A percentile compares a stretch with the other conserved stretches of the same genome.
These are phyloP conservation scores for Hyles vespertilio DNA, from an alignment of 1,140 invertebrate genomes.

Conservation along the genomic window DNA sequence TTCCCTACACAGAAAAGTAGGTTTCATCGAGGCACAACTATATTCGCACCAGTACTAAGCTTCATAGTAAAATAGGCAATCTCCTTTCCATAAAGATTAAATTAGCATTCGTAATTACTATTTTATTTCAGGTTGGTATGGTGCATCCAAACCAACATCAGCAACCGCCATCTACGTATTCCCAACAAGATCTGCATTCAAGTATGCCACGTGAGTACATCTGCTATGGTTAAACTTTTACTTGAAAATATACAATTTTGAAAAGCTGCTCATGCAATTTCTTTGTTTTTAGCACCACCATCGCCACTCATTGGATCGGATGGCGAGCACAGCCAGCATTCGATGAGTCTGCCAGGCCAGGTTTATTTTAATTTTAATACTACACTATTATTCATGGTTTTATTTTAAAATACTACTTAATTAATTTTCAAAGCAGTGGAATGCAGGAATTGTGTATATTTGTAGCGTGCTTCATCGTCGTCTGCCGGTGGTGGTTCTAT, in stretches of 20 bases:
- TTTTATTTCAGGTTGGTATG: constrained; percentile 78
- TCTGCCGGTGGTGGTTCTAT: constrained; percentile 42
- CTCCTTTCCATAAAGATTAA: too few species aligned
- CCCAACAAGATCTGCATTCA: constrained; percentile 81
- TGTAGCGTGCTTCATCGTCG: constrained; percentile 58
- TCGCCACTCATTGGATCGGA: constrained; percentile 83
- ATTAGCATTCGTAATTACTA: constrained; percentile 3
- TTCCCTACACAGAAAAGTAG: too few species aligned
- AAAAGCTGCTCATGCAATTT: not conserved
- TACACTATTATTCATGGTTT: constrained; percentile 2
- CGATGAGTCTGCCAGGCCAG: constrained; percentile 68
- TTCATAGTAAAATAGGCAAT: too few species aligned
- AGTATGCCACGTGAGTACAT: constrained; percentile 87
- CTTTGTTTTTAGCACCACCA: constrained; percentile 79
- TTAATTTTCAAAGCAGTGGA: too few species aligned
- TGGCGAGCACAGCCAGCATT: constrained; percentile 69
- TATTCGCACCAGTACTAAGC: too few species aligned
- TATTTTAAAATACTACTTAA: too few species aligned
- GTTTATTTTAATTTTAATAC: constrained; percentile 25
- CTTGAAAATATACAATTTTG: not conserved
- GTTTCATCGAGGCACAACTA: too few species aligned
- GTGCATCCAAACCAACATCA: constrained; percentile 83
- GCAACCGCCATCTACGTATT: constrained; percentile 46
- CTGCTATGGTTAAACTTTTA: constrained; percentile 9
- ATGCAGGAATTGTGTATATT: not conserved